Evolutionary conservation across 2,797 vertebrate genomes (phyloP).

Genomic region (Leptodactylus fallax): DNA sequence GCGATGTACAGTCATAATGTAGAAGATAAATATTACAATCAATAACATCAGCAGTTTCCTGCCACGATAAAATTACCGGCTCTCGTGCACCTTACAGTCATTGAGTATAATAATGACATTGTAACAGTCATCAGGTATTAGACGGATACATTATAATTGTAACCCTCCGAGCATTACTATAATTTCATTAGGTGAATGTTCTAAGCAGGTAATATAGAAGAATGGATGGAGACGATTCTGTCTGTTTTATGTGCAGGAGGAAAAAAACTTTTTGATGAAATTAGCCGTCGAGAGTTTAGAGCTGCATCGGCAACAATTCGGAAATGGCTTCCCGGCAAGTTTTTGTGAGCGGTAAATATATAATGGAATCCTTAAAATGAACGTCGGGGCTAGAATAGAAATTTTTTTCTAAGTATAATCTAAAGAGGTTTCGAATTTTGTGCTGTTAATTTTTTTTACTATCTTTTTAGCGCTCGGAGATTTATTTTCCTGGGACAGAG

Average conservation of each 20-base stretch:
- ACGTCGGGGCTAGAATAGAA: no score
- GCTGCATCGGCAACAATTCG: not conserved
- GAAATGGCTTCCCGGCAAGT: not conserved
- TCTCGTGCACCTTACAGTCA: not conserved
- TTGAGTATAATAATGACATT: not conserved
- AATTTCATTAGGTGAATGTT: not conserved
- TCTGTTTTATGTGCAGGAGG: not conserved
- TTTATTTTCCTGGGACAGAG: no score
- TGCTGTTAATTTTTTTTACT: no score
- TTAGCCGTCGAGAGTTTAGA: not conserved
- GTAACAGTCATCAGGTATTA: not conserved
- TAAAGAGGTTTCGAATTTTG: no score
- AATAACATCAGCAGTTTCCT: conserved; percentile 5
- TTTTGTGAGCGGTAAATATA: not conserved
- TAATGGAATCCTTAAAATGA: no score
- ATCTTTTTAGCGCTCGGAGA: no score
- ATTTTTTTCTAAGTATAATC: no score
- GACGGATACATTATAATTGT: conserved; percentile 8
- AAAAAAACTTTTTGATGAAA: conserved; percentile 10
- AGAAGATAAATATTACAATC: conserved; percentile 29
- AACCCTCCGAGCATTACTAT: conserved; percentile 6
- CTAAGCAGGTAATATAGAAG: not conserved
- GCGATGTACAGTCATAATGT: not conserved
- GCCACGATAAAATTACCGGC: conserved; percentile 3
- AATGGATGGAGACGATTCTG: not conserved